Conservation (phyloP, 2,113 vertebrate species). For the Phycodurus eques region DNA sequence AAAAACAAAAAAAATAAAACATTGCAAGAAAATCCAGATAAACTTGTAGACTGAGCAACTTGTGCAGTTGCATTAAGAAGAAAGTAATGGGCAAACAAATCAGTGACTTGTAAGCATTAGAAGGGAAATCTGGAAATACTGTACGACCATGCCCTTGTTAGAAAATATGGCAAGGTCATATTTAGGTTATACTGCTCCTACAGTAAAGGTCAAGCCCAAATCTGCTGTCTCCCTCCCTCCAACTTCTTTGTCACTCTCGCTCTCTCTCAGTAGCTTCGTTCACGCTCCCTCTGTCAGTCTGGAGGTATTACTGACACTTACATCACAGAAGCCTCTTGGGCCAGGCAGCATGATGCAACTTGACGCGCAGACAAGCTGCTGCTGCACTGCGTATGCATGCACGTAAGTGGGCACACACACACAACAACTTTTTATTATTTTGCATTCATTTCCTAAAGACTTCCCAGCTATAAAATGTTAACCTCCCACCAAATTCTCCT, state of each 20-base stretch:
- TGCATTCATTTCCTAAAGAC: neutral
- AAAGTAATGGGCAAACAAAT: too few species aligned
- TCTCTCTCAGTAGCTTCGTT: slow-evolving; percentile 4
- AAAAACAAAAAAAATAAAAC: too few species aligned
- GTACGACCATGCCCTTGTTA: neutral
- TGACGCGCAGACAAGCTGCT: slow-evolving; percentile 23
- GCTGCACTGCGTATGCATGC: neutral
- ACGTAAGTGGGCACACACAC: neutral
- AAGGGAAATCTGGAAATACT: too few species aligned
- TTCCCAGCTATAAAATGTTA: neutral
- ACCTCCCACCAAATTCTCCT: too few species aligned
- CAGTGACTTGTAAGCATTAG: too few species aligned
- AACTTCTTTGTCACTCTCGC: neutral
- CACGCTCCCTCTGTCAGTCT: slow-evolving; percentile 35
- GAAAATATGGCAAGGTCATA: neutral
- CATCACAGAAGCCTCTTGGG: slow-evolving; percentile 66
- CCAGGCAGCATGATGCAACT: slow-evolving; percentile 62
- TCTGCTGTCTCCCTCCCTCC: neutral
- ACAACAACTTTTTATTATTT: neutral
- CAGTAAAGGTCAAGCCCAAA: neutral
- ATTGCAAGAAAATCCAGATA: too few species aligned
- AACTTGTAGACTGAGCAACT: too few species aligned
- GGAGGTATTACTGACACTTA: slow-evolving; percentile 69
- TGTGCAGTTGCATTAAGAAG: too few species aligned
- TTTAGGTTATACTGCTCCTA: neutral